A percentile compares a stretch with the other conserved stretches of the same genome.
Conservation (phyloP, 1,140 invertebrate genomes). For the Drosophila littoralis region DNA sequence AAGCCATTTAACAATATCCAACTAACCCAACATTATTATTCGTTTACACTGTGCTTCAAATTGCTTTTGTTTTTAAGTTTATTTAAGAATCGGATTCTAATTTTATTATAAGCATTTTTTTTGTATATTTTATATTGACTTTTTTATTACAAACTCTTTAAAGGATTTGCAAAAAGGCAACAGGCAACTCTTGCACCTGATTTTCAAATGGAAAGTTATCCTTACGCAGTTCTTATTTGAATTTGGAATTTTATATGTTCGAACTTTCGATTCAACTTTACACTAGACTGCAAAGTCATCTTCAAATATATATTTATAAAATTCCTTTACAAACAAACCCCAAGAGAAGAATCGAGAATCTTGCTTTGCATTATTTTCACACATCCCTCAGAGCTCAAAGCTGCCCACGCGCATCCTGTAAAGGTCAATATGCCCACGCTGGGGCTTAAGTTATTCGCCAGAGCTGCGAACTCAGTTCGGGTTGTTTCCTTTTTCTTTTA, state of each 20-base stretch:
- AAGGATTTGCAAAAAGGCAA: too few relatives aligned
- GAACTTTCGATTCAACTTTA: not conserved
- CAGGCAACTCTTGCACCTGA: too few relatives aligned
- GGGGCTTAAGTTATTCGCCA: slow-evolving; percentile 2
- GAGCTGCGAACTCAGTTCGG: slow-evolving; percentile 3
- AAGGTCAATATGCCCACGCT: slow-evolving; percentile 30
- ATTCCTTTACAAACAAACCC: not conserved
- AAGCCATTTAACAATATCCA: not conserved
- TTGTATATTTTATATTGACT: not conserved
- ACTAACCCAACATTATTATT: slow-evolving; percentile 31
- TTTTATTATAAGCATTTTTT: slow-evolving; percentile 1
- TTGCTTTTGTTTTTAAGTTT: slow-evolving; percentile 25
- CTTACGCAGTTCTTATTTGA: not conserved
- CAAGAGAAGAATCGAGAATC: not conserved
- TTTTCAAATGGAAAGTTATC: not conserved
- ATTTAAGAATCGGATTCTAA: slow-evolving; percentile 3
- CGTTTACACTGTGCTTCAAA: slow-evolving; percentile 26
- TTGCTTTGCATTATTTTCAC: slow-evolving; percentile 2
- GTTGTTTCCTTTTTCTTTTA: not conserved
- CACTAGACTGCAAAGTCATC: too few relatives aligned
- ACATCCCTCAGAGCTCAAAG: not conserved
- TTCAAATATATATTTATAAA: too few relatives aligned
- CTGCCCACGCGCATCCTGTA: not conserved
- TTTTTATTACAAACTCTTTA: not conserved
- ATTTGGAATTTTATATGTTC: not conserved